Evolutionary conservation across 2,797 vertebrate species (phyloP).

Genomic region (Paedocypris micromegethes): DNA sequence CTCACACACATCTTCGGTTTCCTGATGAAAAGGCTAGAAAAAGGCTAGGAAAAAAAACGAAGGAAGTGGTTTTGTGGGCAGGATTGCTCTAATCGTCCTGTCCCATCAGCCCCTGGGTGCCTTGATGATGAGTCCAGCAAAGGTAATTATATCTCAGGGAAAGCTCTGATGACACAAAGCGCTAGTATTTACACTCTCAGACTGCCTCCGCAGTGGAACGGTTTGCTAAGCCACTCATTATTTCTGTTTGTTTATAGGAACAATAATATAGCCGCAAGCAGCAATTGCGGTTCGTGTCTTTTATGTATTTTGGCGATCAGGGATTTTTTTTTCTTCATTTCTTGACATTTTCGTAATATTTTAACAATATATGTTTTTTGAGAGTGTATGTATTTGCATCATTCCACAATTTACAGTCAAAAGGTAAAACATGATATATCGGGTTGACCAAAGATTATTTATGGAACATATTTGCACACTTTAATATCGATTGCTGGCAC

Average conservation of each 20-base stretch:
- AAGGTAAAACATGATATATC: no score
- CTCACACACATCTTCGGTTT: slow-evolving; percentile 41
- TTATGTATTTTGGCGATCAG: no score
- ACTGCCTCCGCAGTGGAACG: neutral
- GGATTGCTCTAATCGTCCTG: slow-evolving; percentile 46
- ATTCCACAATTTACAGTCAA: no score
- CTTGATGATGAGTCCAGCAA: slow-evolving; percentile 49
- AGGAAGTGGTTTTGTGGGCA: slow-evolving; percentile 53
- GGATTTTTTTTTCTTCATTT: no score
- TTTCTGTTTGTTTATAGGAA: neutral
- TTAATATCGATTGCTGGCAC: no score
- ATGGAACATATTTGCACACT: no score
- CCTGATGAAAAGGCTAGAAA: slow-evolving; percentile 40
- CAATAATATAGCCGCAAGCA: no score
- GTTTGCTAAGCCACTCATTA: slow-evolving; percentile 5
- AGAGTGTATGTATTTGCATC: no score
- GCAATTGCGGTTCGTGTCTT: no score
- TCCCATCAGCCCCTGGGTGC: slow-evolving; percentile 53
- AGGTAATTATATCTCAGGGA: slow-evolving; percentile 56
- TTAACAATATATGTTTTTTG: no score
- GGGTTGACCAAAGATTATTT: no score
- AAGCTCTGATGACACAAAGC: slow-evolving; percentile 41
- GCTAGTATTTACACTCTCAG: slow-evolving; percentile 28
- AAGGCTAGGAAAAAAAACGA: slow-evolving; percentile 15
- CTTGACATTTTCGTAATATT: no score